phyloP scores from a whole-genome alignment of 2,113 vertebrate species.

The Gadus chalcogrammus region DNA sequence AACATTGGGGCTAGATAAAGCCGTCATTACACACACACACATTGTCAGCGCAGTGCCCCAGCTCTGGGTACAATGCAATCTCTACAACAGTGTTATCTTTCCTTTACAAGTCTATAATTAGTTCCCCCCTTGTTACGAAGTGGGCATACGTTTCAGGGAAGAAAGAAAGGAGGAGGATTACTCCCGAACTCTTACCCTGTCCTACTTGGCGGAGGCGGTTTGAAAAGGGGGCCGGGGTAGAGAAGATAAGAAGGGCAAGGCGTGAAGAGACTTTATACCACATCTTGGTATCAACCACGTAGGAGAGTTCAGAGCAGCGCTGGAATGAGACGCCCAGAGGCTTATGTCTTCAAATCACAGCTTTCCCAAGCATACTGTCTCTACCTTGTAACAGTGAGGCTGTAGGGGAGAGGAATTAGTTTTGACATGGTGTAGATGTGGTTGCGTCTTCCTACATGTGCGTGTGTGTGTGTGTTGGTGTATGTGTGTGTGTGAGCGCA shows the following conservation, averaged over 20 bases:
- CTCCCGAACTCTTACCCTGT: slow-evolving; percentile 58
- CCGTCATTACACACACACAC: slow-evolving; percentile 53
- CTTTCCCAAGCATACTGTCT: slow-evolving; percentile 48
- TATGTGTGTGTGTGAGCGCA: neutral
- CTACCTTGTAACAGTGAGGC: slow-evolving; percentile 37
- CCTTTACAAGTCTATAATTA: slow-evolving; percentile 70
- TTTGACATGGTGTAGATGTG: slow-evolving; percentile 28
- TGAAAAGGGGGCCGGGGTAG: slow-evolving; percentile 49
- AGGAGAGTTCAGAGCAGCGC: slow-evolving; percentile 47
- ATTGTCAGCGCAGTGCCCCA: slow-evolving; percentile 44
- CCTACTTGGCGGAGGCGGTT: slow-evolving; percentile 62
- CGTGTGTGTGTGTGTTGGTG: slow-evolving; percentile 15
- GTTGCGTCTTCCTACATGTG: slow-evolving; percentile 12
- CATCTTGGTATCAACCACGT: slow-evolving; percentile 59
- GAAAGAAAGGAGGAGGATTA: slow-evolving; percentile 66
- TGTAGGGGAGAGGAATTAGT: slow-evolving; percentile 25
- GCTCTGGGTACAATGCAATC: slow-evolving; percentile 56
- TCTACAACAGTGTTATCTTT: slow-evolving; percentile 65
- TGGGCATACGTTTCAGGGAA: slow-evolving; percentile 66
- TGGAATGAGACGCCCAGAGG: slow-evolving; percentile 57
- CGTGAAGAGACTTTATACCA: slow-evolving; percentile 61
- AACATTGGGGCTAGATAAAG: slow-evolving; percentile 55
- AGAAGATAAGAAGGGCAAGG: slow-evolving; percentile 64
- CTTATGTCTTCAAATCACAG: slow-evolving; percentile 58
- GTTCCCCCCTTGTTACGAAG: slow-evolving; percentile 60